Conservation (phyloP, 2,888 invertebrate genomes). For the Furcula furcula region DNA sequence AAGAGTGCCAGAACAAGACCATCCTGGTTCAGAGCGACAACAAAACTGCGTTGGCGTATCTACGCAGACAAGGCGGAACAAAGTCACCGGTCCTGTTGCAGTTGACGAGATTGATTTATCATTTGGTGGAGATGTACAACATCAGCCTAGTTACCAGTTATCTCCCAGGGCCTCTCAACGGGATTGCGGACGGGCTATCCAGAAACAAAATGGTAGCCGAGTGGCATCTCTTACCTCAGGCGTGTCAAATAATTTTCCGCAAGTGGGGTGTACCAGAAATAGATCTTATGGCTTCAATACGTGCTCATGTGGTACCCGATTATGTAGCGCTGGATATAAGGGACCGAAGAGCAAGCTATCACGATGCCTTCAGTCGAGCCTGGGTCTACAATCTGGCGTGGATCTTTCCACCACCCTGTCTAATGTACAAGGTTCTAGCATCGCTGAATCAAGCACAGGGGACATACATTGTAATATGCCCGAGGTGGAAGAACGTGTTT, state of each 20-base stretch:
- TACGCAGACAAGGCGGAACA: constrained; percentile 14
- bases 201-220: neutral
- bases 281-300: constrained; percentile 17
- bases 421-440: neutral
- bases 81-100: constrained; percentile 3
- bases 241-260: neutral
- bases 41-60: constrained; percentile 6
- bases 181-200: neutral
- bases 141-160: neutral
- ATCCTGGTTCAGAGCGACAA: constrained; percentile 14
- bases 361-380: constrained; percentile 12
- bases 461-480: constrained; percentile 10
- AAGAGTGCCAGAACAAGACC: neutral
- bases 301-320: constrained; percentile 9
- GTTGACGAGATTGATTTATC: constrained; percentile 1
- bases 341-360: constrained; percentile 12
- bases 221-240: neutral
- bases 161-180: neutral
- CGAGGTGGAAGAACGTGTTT: constrained; percentile 16
- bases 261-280: constrained; percentile 16
- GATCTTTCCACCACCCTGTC: constrained; percentile 23
- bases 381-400: constrained; percentile 22
- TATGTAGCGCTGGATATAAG: constrained; percentile 12
- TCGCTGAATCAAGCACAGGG: constrained; percentile 14
- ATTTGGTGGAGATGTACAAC: neutral